These are phyloP conservation scores for Corythornis cristatus DNA, from an alignment of 2,113 vertebrate genomes.

Conservation along the genomic window DNA sequence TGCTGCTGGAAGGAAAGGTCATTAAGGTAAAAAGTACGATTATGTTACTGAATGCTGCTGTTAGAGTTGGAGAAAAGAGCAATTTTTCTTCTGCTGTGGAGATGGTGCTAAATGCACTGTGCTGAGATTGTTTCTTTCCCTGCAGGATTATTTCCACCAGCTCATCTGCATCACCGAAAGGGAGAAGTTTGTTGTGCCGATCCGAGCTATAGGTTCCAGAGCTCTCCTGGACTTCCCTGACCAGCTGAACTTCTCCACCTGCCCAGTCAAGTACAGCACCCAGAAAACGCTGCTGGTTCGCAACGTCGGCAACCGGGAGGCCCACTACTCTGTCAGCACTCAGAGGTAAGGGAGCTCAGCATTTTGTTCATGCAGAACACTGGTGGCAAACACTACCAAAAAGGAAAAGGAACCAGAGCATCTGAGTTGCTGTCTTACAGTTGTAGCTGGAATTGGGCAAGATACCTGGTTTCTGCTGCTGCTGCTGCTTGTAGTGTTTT, in stretches of 20 bases:
- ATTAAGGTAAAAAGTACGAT: not conserved
- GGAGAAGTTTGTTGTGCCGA: slow-evolving; percentile 83
- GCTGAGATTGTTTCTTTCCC: not conserved
- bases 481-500: not conserved
- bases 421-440: not conserved
- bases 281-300: slow-evolving; percentile 81
- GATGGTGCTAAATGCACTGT: not conserved
- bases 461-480: accelerated
- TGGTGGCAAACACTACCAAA: not conserved
- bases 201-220: slow-evolving; percentile 81
- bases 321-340: slow-evolving; percentile 77
- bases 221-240: slow-evolving; percentile 86
- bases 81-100: not conserved
- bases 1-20: not conserved
- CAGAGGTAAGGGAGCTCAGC: slow-evolving; percentile 68
- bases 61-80: not conserved
- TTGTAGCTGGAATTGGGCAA: not conserved
- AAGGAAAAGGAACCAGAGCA: not conserved
- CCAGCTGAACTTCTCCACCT: slow-evolving; percentile 78
- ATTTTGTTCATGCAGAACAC: not conserved
- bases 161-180: slow-evolving; percentile 82
- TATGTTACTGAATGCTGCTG: not conserved
- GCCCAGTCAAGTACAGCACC: slow-evolving; percentile 81
- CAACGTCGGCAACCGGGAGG: slow-evolving; percentile 80
- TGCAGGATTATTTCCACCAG: slow-evolving; percentile 85